Percentiles rank a stretch among this genome's conserved stretches.
phyloP scores from a whole-genome alignment of 2,888 invertebrate species.

The Aelia acuminata region DNA sequence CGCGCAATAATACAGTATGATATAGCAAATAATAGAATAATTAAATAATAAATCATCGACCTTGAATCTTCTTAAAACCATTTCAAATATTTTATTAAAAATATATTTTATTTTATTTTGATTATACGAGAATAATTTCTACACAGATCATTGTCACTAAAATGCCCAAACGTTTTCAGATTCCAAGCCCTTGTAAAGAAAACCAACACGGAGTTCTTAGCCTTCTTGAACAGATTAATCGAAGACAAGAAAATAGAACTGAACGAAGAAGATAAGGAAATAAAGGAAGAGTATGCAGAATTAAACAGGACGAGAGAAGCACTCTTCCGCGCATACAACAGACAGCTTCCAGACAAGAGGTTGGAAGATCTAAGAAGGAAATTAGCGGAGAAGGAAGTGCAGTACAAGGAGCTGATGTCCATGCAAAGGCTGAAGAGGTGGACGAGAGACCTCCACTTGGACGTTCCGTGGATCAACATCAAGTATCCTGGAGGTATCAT shows the following conservation, averaged over 20 bases:
- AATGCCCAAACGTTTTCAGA: not conserved
- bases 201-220: slow-evolving; percentile 8
- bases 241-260: slow-evolving; percentile 42
- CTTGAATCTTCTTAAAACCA: too few species aligned
- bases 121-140: not conserved
- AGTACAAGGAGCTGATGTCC: not conserved
- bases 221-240: slow-evolving; percentile 16
- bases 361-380: slow-evolving; percentile 20
- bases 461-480: slow-evolving; percentile 26
- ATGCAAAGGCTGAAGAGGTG: not conserved
- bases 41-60: too few species aligned
- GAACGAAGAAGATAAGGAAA: slow-evolving; percentile 13
- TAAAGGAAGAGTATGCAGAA: not conserved
- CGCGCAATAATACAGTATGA: too few species aligned
- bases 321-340: slow-evolving; percentile 35
- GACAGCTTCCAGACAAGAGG: not conserved
- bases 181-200: slow-evolving; percentile 42
- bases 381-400: not conserved
- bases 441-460: not conserved
- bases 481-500: slow-evolving; percentile 19
- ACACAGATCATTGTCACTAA: not conserved
- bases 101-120: too few species aligned
- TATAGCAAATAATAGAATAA: too few species aligned
- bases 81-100: too few species aligned
- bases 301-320: slow-evolving; percentile 54